Evolutionary conservation across 1,140 invertebrate species (phyloP).

Genomic region (Lepeophtheirus salmonis): DNA sequence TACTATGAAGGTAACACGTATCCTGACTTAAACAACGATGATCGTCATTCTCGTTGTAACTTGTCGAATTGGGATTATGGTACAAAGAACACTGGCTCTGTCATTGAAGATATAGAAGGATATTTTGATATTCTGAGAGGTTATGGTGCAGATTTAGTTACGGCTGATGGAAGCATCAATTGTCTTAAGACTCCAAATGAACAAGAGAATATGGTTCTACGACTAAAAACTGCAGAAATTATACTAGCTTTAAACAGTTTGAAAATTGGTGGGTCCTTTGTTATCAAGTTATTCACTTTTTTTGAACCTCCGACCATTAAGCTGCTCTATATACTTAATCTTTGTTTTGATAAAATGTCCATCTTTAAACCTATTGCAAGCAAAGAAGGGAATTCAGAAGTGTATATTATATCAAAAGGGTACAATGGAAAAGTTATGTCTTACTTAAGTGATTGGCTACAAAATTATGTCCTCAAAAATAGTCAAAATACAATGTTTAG

Average conservation of each 20-base stretch:
- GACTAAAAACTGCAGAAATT: constrained; percentile 61
- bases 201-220: constrained; percentile 56
- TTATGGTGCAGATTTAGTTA: constrained; percentile 39
- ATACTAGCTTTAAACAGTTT: constrained; percentile 31
- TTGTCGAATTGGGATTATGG: constrained; percentile 67
- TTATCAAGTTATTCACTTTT: constrained; percentile 82
- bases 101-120: constrained; percentile 47
- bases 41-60: constrained; percentile 59
- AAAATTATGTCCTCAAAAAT: not conserved
- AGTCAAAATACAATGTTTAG: not conserved
- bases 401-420: constrained; percentile 56
- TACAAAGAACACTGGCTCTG: constrained; percentile 56
- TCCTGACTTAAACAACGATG: constrained; percentile 55
- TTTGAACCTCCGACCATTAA: constrained; percentile 62
- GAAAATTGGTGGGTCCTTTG: constrained; percentile 43
- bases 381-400: constrained; percentile 81
- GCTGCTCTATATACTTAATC: constrained; percentile 56
- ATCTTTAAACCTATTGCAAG: constrained; percentile 75
- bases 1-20: constrained; percentile 67
- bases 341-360: constrained; percentile 44
- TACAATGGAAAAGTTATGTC: constrained; percentile 33
- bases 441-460: constrained; percentile 20
- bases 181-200: constrained; percentile 57
- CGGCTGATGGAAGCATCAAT: constrained; percentile 81
- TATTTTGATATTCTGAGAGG: constrained; percentile 32